Percentiles rank a stretch among this genome's conserved stretches.
phyloP scores from a whole-genome alignment of 2,113 vertebrate genomes.

The Marmota flaviventris region DNA sequence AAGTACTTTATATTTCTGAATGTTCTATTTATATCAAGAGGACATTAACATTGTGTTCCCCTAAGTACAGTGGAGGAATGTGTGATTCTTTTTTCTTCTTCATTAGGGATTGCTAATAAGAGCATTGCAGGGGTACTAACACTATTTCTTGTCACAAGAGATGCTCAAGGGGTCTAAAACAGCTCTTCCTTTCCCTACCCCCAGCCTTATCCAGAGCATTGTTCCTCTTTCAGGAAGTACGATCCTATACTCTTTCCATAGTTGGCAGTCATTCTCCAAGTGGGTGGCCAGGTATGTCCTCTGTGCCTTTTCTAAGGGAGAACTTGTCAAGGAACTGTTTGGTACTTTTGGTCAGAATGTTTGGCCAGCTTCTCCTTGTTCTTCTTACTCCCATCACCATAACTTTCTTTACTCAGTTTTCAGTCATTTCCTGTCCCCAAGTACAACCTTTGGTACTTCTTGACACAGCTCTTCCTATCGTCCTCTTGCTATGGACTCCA shows the following conservation, averaged over 20 bases:
- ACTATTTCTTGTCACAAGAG: conserved; percentile 11
- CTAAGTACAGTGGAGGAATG: not conserved
- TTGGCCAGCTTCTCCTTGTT: not conserved
- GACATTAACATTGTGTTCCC: conserved; percentile 35
- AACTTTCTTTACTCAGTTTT: not conserved
- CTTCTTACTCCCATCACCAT: not conserved
- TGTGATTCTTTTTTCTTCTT: conserved; percentile 40
- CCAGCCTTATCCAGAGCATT: not conserved
- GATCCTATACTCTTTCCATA: not conserved
- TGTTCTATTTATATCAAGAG: conserved; percentile 51
- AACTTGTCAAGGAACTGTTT: not conserved
- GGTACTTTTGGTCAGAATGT: not conserved
- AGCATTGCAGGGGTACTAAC: not conserved
- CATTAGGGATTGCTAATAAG: conserved; percentile 48
- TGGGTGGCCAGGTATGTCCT: not conserved
- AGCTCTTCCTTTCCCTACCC: not conserved
- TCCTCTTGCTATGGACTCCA: not conserved
- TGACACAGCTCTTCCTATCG: not conserved
- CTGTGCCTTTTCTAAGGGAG: not conserved
- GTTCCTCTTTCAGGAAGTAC: not conserved
- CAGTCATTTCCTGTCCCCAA: not conserved
- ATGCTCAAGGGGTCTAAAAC: not conserved
- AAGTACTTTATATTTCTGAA: conserved; percentile 33
- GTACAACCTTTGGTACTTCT: not conserved
- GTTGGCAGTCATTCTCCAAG: not conserved